Base-by-base conservation (phyloP, 2,113 vertebrate genomes). In the Crotalus helleri region DNA sequence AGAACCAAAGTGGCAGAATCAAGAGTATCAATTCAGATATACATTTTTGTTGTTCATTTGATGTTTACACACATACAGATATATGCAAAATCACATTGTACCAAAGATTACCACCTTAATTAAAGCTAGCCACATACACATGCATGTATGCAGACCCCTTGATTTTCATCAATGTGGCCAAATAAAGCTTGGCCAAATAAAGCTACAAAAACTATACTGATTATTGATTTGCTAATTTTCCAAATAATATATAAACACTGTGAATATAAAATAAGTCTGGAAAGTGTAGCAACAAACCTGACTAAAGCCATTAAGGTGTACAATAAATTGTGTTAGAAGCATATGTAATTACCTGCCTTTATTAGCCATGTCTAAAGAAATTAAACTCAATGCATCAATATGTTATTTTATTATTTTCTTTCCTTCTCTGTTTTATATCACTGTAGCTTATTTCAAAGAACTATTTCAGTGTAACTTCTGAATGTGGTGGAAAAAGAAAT, bases 201-300 rank as follows among this genome's bases (percentile, higher is more conserved):
- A 39, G 39, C 39, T 39, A 39, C 39, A 39, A 39, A 39, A 39
- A 39, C 39, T 39, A 39, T 39, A 39, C 39, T 39, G 39, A 39
- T 39, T 39, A 39, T 39, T 39, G 39, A 39, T 39, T 39, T 39
- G 1, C 39, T 39, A 39, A 46, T 93, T 94, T 88, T 21, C 44
- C 91, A 94, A 94, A 95, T 93, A 54, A 93, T 29, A 90, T 58
- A 51, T 93, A 96, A 94, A 92, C 57, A n/a, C 90, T 93, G 94
- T 89, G 94, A 92, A 96, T 6, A 94, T 23, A 92, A 95, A 94
- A 51, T 92, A 96, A 95, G 94, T 97, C 94, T 85, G 91, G 96
- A 93, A 55, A 95, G 93, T 96, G 57, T 13, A 87, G 92, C 17
- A 92, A 93, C 59, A 91, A 15, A 87, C 94, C 54, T 91, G 69